These are phyloP conservation scores for Clarias gariepinus DNA, from an alignment of 2,113 vertebrate genomes.

Conservation along the genomic window DNA sequence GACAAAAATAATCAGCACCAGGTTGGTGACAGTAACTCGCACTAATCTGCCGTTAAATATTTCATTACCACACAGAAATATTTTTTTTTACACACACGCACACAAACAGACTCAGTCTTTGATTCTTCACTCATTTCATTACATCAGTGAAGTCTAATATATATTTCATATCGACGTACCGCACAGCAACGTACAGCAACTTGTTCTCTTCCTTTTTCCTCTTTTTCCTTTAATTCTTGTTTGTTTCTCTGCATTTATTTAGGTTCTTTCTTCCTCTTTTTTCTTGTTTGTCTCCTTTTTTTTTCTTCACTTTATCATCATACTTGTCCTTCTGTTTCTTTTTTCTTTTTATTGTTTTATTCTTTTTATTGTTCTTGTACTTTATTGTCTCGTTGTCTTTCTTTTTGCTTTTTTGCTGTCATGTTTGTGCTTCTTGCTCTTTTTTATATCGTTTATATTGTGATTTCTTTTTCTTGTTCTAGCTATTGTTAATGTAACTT, in stretches of 20 bases:
- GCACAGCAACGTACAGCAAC: neutral
- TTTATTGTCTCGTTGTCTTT: too few species aligned
- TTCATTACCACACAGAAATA: neutral
- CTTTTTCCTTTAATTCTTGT: neutral
- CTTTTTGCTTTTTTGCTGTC: too few species aligned
- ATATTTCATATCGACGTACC: neutral
- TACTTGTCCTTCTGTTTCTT: neutral
- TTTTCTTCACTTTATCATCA: too few species aligned
- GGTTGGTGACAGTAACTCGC: conserved; percentile 70
- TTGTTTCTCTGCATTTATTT: neutral
- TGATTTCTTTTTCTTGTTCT: neutral
- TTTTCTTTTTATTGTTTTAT: neutral
- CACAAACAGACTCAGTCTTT: neutral
- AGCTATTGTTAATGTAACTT: neutral
- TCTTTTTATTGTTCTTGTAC: neutral
- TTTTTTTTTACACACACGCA: neutral
- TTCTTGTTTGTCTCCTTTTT: neutral
- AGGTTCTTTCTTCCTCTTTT: neutral
- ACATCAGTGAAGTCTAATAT: too few species aligned
- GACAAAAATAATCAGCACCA: conserved; percentile 67
- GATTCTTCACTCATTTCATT: neutral
- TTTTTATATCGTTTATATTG: neutral
- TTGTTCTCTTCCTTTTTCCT: neutral
- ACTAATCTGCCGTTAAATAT: conserved; percentile 49
- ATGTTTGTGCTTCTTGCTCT: neutral